Evolutionary conservation across 2,113 vertebrate species (phyloP).

Genomic region (Sialia sialis): DNA sequence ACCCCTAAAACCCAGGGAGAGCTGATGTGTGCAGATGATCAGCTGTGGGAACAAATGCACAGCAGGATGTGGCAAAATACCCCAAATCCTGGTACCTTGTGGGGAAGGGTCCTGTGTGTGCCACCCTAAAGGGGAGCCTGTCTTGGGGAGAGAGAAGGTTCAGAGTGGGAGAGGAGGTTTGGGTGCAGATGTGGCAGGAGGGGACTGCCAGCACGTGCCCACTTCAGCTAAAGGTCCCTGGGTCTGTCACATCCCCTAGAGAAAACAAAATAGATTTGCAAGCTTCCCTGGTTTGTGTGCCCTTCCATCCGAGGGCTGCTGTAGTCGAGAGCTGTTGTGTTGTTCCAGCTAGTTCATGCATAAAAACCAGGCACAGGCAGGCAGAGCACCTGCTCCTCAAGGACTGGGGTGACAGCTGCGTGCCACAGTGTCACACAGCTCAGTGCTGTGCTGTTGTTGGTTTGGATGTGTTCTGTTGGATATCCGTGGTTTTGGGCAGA

Average conservation of each 20-base stretch:
- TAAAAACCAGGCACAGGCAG: background rate
- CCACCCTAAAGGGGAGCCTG: background rate
- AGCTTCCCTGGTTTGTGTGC: background rate
- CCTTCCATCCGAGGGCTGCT: background rate
- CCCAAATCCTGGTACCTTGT: accelerated
- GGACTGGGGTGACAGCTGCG: background rate
- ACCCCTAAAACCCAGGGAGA: background rate
- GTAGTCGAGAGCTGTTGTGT: background rate
- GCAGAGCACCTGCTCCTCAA: background rate
- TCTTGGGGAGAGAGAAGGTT: background rate
- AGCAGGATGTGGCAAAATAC: accelerated
- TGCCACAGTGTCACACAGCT: background rate
- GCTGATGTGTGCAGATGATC: background rate
- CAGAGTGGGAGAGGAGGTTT: background rate
- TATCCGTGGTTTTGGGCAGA: background rate
- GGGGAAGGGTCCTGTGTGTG: background rate
- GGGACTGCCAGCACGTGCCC: background rate
- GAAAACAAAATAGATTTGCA: background rate
- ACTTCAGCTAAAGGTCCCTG: background rate
- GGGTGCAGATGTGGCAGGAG: background rate
- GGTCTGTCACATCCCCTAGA: background rate
- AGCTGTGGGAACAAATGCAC: background rate
- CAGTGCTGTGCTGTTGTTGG: background rate
- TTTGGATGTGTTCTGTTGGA: background rate
- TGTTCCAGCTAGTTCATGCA: background rate